These are phyloP conservation scores for Acrobasis suavella DNA, from an alignment of 2,888 invertebrate species.

Conservation along the genomic window DNA sequence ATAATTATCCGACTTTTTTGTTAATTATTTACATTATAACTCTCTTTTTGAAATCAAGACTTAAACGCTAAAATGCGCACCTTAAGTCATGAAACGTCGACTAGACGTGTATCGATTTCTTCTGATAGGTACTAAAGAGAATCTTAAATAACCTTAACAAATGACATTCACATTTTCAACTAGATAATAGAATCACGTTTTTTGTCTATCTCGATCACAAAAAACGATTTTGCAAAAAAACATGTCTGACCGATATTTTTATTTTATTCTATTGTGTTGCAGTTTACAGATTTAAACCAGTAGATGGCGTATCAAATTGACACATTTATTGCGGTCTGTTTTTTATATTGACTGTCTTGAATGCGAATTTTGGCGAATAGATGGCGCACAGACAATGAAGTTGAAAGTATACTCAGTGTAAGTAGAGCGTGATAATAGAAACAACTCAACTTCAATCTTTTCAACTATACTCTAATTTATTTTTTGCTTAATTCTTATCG, in stretches of 20 bases:
- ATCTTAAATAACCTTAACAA: not conserved
- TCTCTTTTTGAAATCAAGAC: too few species aligned
- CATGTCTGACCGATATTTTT: not conserved
- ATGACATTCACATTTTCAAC: not conserved
- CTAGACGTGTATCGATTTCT: too few species aligned
- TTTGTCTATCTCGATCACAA: not conserved
- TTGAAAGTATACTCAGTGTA: not conserved
- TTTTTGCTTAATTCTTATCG: not conserved
- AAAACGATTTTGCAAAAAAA: slow-evolving; percentile 5
- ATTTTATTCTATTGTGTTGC: not conserved
- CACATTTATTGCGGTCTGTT: not conserved
- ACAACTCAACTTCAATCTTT: not conserved
- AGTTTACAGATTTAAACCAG: not conserved
- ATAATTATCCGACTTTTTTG: too few species aligned
- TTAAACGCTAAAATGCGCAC: too few species aligned
- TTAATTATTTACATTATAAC: too few species aligned
- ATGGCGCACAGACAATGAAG: not conserved
- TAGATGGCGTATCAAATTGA: slow-evolving; percentile 6
- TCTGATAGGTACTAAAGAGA: too few species aligned
- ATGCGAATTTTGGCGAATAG: not conserved
- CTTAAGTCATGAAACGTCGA: too few species aligned
- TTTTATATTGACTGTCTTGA: not conserved
- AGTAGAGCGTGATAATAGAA: slow-evolving; percentile 4
- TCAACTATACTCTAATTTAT: not conserved
- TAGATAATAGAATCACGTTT: not conserved